Evolutionary conservation across 2,797 vertebrate genomes (phyloP), one percentile per base, ranked within the genome.

Genomic region (Rhinella marina): DNA sequence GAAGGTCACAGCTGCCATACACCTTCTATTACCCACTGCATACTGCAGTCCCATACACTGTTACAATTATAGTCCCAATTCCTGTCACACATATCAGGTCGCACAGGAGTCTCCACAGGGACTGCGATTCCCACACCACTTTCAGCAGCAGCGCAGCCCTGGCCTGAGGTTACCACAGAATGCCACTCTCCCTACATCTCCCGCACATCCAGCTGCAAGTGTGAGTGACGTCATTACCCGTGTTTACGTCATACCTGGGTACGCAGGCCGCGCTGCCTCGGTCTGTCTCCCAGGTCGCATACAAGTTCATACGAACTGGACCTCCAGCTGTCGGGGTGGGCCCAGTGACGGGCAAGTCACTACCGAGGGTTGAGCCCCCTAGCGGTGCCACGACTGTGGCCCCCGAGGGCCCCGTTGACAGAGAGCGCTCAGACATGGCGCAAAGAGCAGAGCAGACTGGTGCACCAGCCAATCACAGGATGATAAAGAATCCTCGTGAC

Each of bases 301-400:
- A 98, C 91, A 98, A 96, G 95, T 97, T 98, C 97, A 98, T 98
- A 92, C 97, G 97, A 87, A 98, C 97, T 56, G 97, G 97, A 12
- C 97, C 95, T 95, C 94, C 94, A 90, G 96, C 96, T 94, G 94
- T 94, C 93, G 95, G 95, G 95, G 94, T 95, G 94, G 94, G 93
- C 89, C 93, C 91, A 94, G 95, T 77, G 93, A 95, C 87, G 93
- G 96, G 91, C 94, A 95, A 90, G 94, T 87, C 91, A 87, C 80
- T 86, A 80, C 88, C 84, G 82, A 56, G 90, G 87, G 57, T 82
- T 54, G 90, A 90, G 90, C 86, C 89, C 91, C 78, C 89, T 79
- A 83, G 73, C 84, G 87, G 87, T 81, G 92, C 90, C 89, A 88
- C 87, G 88, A 90, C 80, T 86, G 92, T 91, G 90, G 91, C 86